Percentiles rank a stretch among this genome's conserved stretches.
Evolutionary conservation across 2,797 vertebrate species (phyloP).

Genomic region (Melanotaenia nigrans): DNA sequence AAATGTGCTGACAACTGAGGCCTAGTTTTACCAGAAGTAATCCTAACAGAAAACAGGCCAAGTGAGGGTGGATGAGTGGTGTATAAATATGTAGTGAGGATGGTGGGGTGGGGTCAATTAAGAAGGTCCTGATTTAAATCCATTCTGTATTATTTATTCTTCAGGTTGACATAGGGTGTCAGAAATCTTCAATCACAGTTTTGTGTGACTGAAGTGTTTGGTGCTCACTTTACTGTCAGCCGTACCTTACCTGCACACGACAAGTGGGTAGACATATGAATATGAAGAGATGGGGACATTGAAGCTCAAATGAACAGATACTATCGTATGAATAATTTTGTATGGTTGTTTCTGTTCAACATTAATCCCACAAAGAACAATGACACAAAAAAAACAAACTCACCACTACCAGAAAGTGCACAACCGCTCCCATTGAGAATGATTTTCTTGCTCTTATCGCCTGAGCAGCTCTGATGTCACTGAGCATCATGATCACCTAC

Average conservation of each 20-base stretch:
- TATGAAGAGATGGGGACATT: conserved; percentile 22
- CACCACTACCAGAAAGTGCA: background rate
- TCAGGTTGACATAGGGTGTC: background rate
- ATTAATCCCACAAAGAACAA: background rate
- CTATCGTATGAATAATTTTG: conserved; percentile 4
- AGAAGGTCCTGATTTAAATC: background rate
- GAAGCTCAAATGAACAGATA: conserved; percentile 24
- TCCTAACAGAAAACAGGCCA: conserved; percentile 18
- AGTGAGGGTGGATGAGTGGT: conserved; percentile 5
- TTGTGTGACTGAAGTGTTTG: conserved; percentile 6
- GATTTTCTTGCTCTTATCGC: conserved; percentile 40
- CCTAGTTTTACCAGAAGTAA: conserved; percentile 29
- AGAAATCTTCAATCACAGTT: conserved; percentile 23
- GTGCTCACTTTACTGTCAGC: background rate
- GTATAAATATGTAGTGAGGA: background rate
- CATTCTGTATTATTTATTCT: background rate
- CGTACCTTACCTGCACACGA: conserved; percentile 10
- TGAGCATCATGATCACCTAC: conserved; percentile 7
- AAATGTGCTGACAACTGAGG: conserved; percentile 43
- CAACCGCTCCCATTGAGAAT: conserved; percentile 12
- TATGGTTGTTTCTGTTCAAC: conserved; percentile 5
- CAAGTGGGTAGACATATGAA: background rate
- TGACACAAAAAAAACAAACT: background rate
- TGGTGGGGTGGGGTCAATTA: conserved; percentile 1
- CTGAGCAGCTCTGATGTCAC: conserved; percentile 50